A percentile compares a stretch with the other conserved stretches of the same genome.
phyloP scores from a whole-genome alignment of 2,888 invertebrate genomes.

The Tipula helvola region DNA sequence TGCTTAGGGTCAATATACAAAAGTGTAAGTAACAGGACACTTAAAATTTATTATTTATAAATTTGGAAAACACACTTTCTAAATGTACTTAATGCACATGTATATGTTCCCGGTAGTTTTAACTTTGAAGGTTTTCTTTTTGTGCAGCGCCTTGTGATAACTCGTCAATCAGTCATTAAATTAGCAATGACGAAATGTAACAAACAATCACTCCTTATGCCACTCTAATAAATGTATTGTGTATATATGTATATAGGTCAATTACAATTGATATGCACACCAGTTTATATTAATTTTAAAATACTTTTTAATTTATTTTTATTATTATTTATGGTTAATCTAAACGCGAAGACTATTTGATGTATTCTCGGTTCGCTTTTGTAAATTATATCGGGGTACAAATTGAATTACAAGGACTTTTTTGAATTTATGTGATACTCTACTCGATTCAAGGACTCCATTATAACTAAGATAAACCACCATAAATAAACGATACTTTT shows the following conservation, averaged over 20 bases:
- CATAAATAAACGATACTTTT: background rate
- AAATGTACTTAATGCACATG: too few species aligned
- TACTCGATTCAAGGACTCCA: background rate
- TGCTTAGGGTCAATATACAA: too few species aligned
- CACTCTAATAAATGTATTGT: background rate
- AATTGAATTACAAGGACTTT: background rate
- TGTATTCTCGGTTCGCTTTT: background rate
- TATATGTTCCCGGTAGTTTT: background rate
- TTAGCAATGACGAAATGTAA: background rate
- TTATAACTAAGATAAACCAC: background rate
- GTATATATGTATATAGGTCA: background rate
- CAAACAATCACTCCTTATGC: background rate
- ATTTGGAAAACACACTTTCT: too few species aligned
- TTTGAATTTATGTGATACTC: background rate
- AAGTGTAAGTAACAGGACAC: too few species aligned
- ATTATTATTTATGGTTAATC: background rate
- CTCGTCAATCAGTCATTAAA: background rate
- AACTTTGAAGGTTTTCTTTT: background rate
- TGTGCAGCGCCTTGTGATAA: background rate
- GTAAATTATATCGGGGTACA: background rate
- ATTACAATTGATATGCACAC: background rate
- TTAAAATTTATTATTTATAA: too few species aligned
- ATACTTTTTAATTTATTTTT: background rate
- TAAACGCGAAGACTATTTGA: background rate
- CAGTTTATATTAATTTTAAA: background rate